Percentiles rank a stretch among this genome's conserved stretches.
These are phyloP conservation scores for Furnarius figulus DNA, from an alignment of 2,113 vertebrate genomes.

Conservation along the genomic window DNA sequence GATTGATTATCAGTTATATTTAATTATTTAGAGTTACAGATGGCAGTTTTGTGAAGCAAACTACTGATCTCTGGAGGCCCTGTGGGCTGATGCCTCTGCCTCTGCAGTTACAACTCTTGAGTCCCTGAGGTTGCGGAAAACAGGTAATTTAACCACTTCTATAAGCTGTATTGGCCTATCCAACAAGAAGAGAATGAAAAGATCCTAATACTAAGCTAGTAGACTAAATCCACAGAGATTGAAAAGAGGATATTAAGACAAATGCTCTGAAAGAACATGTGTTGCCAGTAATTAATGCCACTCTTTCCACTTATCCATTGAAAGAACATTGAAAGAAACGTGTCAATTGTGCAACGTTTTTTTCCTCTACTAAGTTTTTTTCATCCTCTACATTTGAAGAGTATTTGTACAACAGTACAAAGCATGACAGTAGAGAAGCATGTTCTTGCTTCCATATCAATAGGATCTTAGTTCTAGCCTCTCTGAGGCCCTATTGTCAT, in stretches of 20 bases:
- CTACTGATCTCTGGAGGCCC: constrained; percentile 40
- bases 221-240: neutral
- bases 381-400: neutral
- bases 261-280: neutral
- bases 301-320: neutral
- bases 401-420: neutral
- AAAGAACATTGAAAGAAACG: neutral
- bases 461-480: neutral
- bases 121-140: neutral
- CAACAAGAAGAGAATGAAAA: neutral
- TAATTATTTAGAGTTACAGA: constrained; percentile 67
- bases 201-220: neutral
- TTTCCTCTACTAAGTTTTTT: neutral
- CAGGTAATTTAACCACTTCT: neutral
- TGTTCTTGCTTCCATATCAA: neutral
- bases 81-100: neutral
- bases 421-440: neutral
- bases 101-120: neutral
- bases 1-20: constrained; percentile 68
- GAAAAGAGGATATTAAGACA: neutral
- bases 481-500: neutral
- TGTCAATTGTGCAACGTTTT: neutral
- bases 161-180: neutral
- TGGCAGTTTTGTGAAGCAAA: constrained; percentile 58
- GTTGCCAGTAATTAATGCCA: neutral